Base-by-base conservation (phyloP, 2,113 vertebrate genomes). In the Centropus bengalensis region DNA sequence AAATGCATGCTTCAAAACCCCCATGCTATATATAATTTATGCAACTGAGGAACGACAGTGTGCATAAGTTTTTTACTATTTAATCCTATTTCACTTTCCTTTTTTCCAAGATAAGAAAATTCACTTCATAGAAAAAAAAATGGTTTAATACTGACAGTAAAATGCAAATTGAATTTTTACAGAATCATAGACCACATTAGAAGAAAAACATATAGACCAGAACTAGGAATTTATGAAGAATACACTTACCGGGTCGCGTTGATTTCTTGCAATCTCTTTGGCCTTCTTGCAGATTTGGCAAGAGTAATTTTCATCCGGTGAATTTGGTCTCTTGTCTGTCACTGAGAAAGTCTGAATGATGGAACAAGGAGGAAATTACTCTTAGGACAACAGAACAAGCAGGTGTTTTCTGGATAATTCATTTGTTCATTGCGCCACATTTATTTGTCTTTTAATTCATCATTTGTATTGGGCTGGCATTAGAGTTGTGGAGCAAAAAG, bases 41-140 rank as follows among this genome's bases (percentile, higher is more conserved):
- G 73, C 42, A 67, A 85, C 76, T 76, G 63, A 94, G 88, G 70
- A 73, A 96, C 94, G 77, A 62, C 82, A 62, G 94, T 6, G 15
- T 75, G 83, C 93, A 83, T 83, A 84, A 77, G 47, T 94, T 84
- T 90, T 90, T 88, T 66, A 82, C 70, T 96, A 33, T 91, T 95
- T 89, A 75, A 87, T 64, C 67, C 54, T 51, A 36, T 89, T 77
- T 90, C 74, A 58, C 70, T 95, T 69, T n/a, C 42, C 15, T 54
- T 19, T 91, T 88, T 96, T 94, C 82, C 86, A 94, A 70, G 70
- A 59, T 76, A 77, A 78, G 21, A 93, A 94, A 95, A 75, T 75
- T 59, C 58, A 60, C 42, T 90, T 92, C 62, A 52, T 45, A 89
- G 49, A 58, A 69, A 83, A 36, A 36, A 45, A 94, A 78, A 30